Evolutionary conservation across 2,888 invertebrate genomes (phyloP).

Genomic region (Brenthis hecate): DNA sequence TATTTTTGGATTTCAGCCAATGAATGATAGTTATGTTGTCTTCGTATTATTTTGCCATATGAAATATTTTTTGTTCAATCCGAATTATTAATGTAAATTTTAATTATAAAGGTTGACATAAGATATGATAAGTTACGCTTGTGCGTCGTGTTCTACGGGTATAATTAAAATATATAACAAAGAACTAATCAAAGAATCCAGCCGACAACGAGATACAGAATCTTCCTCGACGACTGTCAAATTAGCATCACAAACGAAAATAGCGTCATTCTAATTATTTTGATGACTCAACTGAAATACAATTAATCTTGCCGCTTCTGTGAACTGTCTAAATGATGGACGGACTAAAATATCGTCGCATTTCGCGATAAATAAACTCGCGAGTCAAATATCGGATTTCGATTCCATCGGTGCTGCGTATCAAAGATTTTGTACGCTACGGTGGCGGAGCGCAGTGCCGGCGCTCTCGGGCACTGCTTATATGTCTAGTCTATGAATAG

Average conservation of each 20-base stretch:
- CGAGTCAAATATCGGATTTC: slow-evolving; percentile 78
- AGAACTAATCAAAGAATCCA: slow-evolving; percentile 72
- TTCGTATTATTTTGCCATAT: slow-evolving; percentile 30
- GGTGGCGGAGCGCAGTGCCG: slow-evolving; percentile 67
- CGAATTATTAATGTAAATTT: slow-evolving; percentile 20
- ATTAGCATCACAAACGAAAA: slow-evolving; percentile 81
- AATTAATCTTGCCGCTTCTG: slow-evolving; percentile 81
- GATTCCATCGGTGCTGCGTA: slow-evolving; percentile 81
- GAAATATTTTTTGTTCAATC: slow-evolving; percentile 1
- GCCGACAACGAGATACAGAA: slow-evolving; percentile 69
- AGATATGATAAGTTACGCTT: slow-evolving; percentile 3
- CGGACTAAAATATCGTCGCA: slow-evolving; percentile 80
- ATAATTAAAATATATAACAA: slow-evolving; percentile 61
- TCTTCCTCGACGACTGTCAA: slow-evolving; percentile 83
- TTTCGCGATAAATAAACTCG: slow-evolving; percentile 80
- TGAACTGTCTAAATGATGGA: slow-evolving; percentile 81
- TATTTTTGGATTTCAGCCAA: slow-evolving; percentile 71
- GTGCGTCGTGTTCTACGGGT: slow-evolving; percentile 18
- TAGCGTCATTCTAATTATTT: slow-evolving; percentile 83
- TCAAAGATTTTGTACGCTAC: slow-evolving; percentile 75
- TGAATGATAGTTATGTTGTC: slow-evolving; percentile 50
- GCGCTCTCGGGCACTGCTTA: neutral
- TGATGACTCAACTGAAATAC: slow-evolving; percentile 82
- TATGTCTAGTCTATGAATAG: slow-evolving; percentile 10
- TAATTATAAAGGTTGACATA: slow-evolving; percentile 17